These are phyloP conservation scores for Schmidtea mediterranea DNA, from an alignment of 1,140 invertebrate genomes.

Conservation along the genomic window DNA sequence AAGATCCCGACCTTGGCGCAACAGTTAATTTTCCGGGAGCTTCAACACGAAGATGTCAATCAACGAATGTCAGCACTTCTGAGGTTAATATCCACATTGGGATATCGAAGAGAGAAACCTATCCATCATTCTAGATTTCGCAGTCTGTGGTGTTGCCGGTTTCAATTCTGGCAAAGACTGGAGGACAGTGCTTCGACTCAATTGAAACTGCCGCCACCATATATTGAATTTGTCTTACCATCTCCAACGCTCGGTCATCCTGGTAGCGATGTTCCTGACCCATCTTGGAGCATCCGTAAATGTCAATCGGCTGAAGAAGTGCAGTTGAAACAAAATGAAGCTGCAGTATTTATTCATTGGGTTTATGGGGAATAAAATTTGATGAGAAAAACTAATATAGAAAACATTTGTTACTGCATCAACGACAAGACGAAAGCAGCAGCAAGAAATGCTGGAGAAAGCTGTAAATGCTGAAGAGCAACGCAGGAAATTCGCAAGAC, in stretches of 20 bases:
- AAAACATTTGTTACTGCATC: conserved; percentile 80
- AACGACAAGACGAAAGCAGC: conserved; percentile 87
- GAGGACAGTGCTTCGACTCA: conserved; percentile 74
- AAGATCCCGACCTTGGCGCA: conserved; percentile 56
- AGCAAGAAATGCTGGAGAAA: conserved; percentile 79
- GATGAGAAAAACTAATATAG: conserved; percentile 27
- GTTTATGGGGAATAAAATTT: neutral
- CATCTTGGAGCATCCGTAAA: neutral
- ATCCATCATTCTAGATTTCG: conserved; percentile 64
- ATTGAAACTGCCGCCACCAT: conserved; percentile 86
- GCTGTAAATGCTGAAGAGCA: conserved; percentile 80
- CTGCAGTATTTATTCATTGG: neutral
- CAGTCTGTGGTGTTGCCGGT: conserved; percentile 78
- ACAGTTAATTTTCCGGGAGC: conserved; percentile 53
- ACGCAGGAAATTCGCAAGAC: conserved; percentile 63
- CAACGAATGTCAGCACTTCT: conserved; percentile 49
- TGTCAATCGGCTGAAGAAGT: neutral
- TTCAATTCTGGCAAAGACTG: conserved; percentile 93
- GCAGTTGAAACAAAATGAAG: conserved; percentile 1
- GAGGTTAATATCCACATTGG: too few species aligned
- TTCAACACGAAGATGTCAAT: conserved; percentile 50
- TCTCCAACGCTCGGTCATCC: conserved; percentile 70
- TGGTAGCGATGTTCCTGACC: neutral
- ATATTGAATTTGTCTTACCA: conserved; percentile 89
- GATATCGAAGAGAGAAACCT: too few species aligned